Base-by-base conservation (phyloP, 2,113 vertebrate genomes). In the Gallinago undulata region DNA sequence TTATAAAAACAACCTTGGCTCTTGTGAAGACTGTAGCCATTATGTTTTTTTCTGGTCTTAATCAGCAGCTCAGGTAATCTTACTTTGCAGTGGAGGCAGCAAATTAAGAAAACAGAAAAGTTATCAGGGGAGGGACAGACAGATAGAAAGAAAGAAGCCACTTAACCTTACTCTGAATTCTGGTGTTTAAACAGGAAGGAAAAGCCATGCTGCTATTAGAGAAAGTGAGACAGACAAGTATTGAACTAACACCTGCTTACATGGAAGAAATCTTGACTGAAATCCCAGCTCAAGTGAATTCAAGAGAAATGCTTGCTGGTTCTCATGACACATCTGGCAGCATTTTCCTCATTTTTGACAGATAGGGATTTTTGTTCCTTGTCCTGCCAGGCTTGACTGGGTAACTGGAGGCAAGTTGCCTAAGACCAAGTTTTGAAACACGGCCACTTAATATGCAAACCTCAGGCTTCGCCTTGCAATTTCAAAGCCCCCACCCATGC, bases 401-500 rank as follows among this genome's bases (percentile, higher is more conserved):
- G 7, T 89, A 73, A 79, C 37, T 4, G 0, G 22, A 83, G 55
- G 37, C 31, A 86, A 41, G 33, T 86, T 80, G 31, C 31, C 56
- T 13, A 79, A 60, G 31, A n/a, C 64, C 16, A 28, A 12, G 10
- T 80, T 94, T 91, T 85, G 84, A 84, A 91, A 84, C 7, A 25
- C 3, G 14, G 8, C 78, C 31, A 31, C 27, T 51, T 59, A 31
- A 45, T 86, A 86, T 95, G 27, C 59, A 79, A 53, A 53, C 31
- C 27, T 72, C 43, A 35, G 27, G 28, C 7, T 93, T 41, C 56
- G 55, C 13, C 37, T 80, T 86, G 23, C 16, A 7, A 3, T 86
- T 84, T 74, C 75, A 53, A 55, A 78, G 27, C 41, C 60, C 0
- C 0, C 53, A 28, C 17, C 51, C 21, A 13, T 15, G 19, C 2